Base-by-base conservation (phyloP, 1,140 invertebrate species). In the Hylaeus volcanicus region DNA sequence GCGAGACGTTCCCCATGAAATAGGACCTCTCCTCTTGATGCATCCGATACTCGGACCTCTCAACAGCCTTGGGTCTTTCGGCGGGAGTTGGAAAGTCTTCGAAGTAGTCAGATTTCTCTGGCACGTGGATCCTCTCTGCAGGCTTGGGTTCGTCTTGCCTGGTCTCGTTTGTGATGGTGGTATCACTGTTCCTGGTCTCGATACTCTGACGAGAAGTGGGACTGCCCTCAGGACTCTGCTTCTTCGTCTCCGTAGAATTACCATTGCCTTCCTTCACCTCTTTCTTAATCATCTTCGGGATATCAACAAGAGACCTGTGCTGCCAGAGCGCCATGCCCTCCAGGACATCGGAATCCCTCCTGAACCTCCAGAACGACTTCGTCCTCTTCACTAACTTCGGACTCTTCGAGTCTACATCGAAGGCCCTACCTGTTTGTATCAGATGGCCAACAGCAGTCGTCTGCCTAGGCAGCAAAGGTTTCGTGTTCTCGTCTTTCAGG, bases 251-350 rank as follows among this genome's bases (percentile, higher is more conserved):
- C 81, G 91, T 87, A 84, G 90, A 89, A 89, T 93, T 89, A 82
- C 93, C 86, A 88, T 93, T 87, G 86, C 92, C 90, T 89, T 95
- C 91, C 84, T 94, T 90, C 84, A 93, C 79, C 26, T 94, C 90
- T 91, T 94, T 92, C 90, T 93, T 94, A 86, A 87, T 95, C 95
- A 93, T 96, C 66, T 93, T 93, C 0, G 92, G 93, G 9, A 93
- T 93, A 58, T 93, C 96, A 0, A 97, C 96, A 61, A 97, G 93
- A 70, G 97, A 97, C n/a, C 96, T 93, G 89, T 97, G 97, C 88
- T 96, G 96, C 97, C 97, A 97, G 15, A 97, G 91, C 0, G 96
- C 95, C 97, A 97, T 97, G 0, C 97, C 97, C 83, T 97, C 96
- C 61, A 97, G 92, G 8, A 97, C 96, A 69, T 96, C 95, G 1